phyloP scores from a whole-genome alignment of 2,113 vertebrate species.

The Cyanistes caeruleus region DNA sequence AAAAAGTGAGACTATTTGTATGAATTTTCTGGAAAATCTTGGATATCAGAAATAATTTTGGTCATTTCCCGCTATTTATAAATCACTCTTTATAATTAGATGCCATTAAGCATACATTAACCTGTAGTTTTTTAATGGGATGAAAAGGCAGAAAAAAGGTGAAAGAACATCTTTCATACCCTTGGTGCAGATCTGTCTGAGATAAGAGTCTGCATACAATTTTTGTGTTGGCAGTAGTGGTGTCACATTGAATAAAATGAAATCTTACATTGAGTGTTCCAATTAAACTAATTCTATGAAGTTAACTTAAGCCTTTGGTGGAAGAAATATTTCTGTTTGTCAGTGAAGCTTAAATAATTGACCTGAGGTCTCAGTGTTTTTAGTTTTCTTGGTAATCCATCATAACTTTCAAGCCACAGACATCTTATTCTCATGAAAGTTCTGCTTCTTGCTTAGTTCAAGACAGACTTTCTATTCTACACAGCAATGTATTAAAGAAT shows the following conservation, averaged over 20 bases:
- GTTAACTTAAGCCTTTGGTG: not conserved
- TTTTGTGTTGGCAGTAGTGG: not conserved
- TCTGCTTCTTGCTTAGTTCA: slow-evolving; percentile 40
- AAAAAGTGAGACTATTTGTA: not conserved
- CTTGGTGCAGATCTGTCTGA: not conserved
- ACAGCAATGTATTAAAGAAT: not conserved
- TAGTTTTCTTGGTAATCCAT: not conserved
- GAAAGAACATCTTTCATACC: not conserved
- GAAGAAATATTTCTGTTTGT: not conserved
- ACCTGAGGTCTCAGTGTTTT: not conserved
- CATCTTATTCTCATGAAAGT: slow-evolving; percentile 1
- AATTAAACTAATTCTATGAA: not conserved
- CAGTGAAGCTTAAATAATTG: slow-evolving; percentile 53
- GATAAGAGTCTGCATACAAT: not conserved
- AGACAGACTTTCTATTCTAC: slow-evolving; percentile 31
- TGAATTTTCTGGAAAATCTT: not conserved
- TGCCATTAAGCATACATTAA: not conserved
- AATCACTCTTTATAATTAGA: not conserved
- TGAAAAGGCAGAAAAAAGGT: not conserved
- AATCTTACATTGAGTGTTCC: not conserved
- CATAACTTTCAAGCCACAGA: not conserved
- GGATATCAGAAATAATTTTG: not conserved
- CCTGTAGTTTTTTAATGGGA: not conserved
- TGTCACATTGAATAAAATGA: not conserved
- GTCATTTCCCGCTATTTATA: not conserved